A percentile compares a stretch with the other conserved stretches of the same genome.
Evolutionary conservation across 2,888 invertebrate species (phyloP).

Genomic region (Muschampia staudingeri): DNA sequence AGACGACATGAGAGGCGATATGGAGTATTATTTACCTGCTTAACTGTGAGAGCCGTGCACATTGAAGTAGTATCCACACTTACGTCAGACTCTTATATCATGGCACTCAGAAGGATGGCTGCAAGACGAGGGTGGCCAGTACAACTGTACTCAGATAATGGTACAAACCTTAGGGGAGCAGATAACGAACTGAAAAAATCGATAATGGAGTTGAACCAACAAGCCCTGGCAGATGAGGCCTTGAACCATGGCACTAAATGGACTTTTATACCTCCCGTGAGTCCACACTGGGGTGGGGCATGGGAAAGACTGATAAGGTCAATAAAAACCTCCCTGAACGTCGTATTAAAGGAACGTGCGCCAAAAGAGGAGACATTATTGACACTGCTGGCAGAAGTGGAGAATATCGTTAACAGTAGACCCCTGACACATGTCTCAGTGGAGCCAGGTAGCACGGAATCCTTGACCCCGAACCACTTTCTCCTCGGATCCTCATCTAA

Average conservation of each 20-base stretch:
- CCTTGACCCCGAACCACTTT: constrained; percentile 66
- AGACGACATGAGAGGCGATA: constrained; percentile 60
- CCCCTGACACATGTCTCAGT: constrained; percentile 69
- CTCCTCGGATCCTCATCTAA: constrained; percentile 43
- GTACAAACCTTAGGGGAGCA: constrained; percentile 59
- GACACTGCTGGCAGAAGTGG: constrained; percentile 53
- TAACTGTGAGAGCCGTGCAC: constrained; percentile 63
- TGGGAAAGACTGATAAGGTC: constrained; percentile 58
- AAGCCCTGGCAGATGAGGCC: neutral
- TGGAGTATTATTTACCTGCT: constrained; percentile 67
- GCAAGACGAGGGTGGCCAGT: constrained; percentile 62
- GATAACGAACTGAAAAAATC: constrained; percentile 49
- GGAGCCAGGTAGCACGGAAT: constrained; percentile 61
- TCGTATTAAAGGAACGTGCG: constrained; percentile 33
- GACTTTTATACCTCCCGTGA: constrained; percentile 45
- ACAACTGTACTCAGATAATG: constrained; percentile 60
- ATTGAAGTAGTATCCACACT: constrained; percentile 52
- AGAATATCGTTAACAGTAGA: constrained; percentile 50
- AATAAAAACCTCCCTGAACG: constrained; percentile 50
- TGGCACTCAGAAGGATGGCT: constrained; percentile 57
- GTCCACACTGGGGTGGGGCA: constrained; percentile 55
- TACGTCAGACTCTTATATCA: constrained; percentile 26
- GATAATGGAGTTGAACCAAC: neutral
- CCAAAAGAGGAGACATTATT: constrained; percentile 51
- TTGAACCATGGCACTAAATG: constrained; percentile 20